Conservation (phyloP, 2,888 invertebrate genomes). For the Galerucella nymphaeae region DNA sequence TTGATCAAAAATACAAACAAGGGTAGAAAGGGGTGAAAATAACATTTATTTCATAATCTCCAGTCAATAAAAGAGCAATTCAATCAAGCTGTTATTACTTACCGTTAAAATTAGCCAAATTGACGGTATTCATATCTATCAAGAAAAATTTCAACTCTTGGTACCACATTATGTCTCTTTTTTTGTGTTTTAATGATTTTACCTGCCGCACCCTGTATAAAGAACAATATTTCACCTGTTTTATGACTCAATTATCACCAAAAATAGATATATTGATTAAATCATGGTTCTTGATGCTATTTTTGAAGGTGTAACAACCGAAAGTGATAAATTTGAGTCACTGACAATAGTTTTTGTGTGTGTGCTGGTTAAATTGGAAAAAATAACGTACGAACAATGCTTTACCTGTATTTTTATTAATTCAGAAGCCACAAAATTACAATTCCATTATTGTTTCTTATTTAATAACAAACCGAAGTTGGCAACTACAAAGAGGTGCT, state of each 20-base stretch:
- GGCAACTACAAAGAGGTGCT: constrained; percentile 30
- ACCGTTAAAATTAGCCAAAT: neutral
- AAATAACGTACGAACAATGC: constrained; percentile 18
- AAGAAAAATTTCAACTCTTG: no score
- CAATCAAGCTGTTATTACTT: neutral
- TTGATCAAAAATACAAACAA: no score
- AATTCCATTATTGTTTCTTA: constrained; percentile 32
- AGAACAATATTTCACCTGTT: no score
- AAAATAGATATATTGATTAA: neutral
- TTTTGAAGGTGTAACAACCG: constrained; percentile 8
- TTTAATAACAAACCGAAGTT: constrained; percentile 20
- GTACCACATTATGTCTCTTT: no score
- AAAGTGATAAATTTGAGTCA: neutral
- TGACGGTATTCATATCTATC: no score
- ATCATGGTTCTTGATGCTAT: constrained; percentile 19
- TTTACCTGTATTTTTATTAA: constrained; percentile 27
- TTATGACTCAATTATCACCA: neutral
- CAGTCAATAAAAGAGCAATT: neutral
- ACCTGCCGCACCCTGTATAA: no score
- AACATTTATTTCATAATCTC: neutral
- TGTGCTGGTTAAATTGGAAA: constrained; percentile 11
- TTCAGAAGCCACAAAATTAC: constrained; percentile 34
- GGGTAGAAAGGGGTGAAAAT: neutral
- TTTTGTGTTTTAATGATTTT: no score
- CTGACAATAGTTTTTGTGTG: neutral